Conservation (phyloP, 1,140 invertebrate species). For the Drosophila azteca region DNA sequence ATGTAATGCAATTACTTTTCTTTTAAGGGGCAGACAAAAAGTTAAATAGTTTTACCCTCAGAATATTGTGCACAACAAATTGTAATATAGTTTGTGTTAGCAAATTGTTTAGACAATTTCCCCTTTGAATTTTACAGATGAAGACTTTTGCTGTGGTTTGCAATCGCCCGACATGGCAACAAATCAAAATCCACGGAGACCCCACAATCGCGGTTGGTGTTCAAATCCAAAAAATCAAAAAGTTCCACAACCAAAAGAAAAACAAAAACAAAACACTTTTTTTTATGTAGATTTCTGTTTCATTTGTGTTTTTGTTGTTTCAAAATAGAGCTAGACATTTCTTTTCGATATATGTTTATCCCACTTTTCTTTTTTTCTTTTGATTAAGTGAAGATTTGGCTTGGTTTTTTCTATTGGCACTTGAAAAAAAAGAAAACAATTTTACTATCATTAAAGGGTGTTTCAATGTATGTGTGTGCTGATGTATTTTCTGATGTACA, state of each 20-base stretch:
- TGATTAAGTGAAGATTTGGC: neutral
- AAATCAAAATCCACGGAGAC: constrained; percentile 81
- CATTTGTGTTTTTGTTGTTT: too few species aligned
- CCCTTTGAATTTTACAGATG: constrained; percentile 89
- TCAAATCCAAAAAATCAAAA: too few species aligned
- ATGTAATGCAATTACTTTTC: constrained; percentile 36
- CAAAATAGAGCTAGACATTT: too few species aligned
- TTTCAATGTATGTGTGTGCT: neutral
- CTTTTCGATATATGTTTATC: neutral
- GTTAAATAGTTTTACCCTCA: neutral
- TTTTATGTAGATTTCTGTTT: neutral
- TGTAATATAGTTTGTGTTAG: neutral
- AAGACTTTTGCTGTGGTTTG: constrained; percentile 93
- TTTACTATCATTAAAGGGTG: neutral
- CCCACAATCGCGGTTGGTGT: constrained; percentile 83
- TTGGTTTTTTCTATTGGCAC: constrained; percentile 20
- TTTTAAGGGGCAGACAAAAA: neutral
- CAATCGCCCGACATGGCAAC: constrained; percentile 88
- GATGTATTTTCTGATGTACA: neutral
- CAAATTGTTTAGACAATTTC: constrained; percentile 18
- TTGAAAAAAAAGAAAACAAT: neutral
- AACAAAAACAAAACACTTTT: neutral
- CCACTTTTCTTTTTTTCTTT: neutral
- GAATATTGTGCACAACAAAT: neutral
- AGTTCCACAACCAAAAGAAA: too few species aligned